Conservation (phyloP, 30 jellyfish, hydroid and myxozoan genomes). For the Rhopilema esculentum region DNA sequence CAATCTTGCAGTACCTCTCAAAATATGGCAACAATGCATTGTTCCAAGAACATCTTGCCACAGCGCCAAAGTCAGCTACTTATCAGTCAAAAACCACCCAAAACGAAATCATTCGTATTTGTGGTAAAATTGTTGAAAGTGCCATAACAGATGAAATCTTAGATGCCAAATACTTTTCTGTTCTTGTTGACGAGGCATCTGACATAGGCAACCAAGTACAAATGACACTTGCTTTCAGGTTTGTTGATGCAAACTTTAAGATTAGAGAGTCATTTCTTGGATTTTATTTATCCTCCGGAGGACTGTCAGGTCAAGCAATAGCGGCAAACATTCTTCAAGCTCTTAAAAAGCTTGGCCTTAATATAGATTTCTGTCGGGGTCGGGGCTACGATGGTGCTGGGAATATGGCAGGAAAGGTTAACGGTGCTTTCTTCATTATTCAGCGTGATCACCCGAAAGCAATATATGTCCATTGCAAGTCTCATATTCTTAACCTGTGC, state of each 20-base stretch:
- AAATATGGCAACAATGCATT: constrained; percentile 12
- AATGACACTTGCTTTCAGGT: constrained; percentile 35
- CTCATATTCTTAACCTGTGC: constrained; percentile 52
- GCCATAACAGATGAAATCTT: constrained; percentile 6
- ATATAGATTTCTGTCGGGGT: neutral
- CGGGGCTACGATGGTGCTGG: constrained; percentile 20
- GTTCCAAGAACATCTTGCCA: constrained; percentile 15
- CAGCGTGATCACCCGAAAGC: constrained; percentile 66
- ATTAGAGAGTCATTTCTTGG: constrained; percentile 49
- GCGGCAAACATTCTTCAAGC: neutral
- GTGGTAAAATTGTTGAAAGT: constrained; percentile 28
- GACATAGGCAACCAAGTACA: constrained; percentile 36
- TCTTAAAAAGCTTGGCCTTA: neutral
- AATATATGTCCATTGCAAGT: no score
- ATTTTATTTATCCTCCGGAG: constrained; percentile 24
- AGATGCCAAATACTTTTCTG: constrained; percentile 50
- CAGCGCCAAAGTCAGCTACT: constrained; percentile 8
- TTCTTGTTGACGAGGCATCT: constrained; percentile 61
- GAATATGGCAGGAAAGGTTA: constrained; percentile 57
- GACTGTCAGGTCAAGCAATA: constrained; percentile 46
- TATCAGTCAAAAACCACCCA: no score
- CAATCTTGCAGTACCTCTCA: constrained; percentile 9
- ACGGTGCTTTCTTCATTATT: constrained; percentile 41
- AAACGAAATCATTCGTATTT: constrained; percentile 13
- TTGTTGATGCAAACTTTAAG: constrained; percentile 1